Evolutionary conservation across 2,888 invertebrate species (phyloP).

Genomic region (Scelioninae gen. 1): DNA sequence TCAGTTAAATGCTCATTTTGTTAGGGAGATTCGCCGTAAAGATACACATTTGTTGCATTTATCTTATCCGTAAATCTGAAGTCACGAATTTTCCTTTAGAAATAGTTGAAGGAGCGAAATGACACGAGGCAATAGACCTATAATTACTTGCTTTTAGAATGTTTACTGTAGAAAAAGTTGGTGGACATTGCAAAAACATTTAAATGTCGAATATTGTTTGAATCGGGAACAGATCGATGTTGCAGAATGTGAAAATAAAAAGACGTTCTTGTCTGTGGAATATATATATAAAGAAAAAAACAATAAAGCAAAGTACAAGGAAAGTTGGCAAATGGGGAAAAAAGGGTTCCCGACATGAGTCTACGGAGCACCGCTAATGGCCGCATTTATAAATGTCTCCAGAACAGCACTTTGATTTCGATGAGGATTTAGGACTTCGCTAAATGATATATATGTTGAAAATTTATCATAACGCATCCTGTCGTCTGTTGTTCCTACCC

Average conservation of each 20-base stretch:
- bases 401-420: constrained; percentile 45
- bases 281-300: constrained; percentile 33
- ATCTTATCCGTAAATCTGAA: constrained; percentile 14
- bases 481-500: constrained; percentile 12
- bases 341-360: constrained; percentile 42
- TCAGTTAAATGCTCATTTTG: no score
- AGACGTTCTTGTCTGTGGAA: constrained; percentile 41
- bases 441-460: constrained; percentile 44
- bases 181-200: constrained; percentile 41
- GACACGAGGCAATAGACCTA: constrained; percentile 30
- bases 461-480: constrained; percentile 24
- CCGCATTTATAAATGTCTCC: constrained; percentile 60
- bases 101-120: constrained; percentile 9
- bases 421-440: constrained; percentile 39
- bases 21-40: neutral
- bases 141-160: constrained; percentile 48
- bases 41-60: constrained; percentile 1
- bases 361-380: constrained; percentile 59
- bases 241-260: constrained; percentile 48
- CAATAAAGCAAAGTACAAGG: constrained; percentile 33
- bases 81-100: constrained; percentile 24
- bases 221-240: constrained; percentile 49
- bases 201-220: constrained; percentile 43
- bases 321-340: constrained; percentile 51
- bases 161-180: constrained; percentile 36